Evolutionary conservation across 2,888 invertebrate species (phyloP).

Genomic region (Tigriopus californicus): DNA sequence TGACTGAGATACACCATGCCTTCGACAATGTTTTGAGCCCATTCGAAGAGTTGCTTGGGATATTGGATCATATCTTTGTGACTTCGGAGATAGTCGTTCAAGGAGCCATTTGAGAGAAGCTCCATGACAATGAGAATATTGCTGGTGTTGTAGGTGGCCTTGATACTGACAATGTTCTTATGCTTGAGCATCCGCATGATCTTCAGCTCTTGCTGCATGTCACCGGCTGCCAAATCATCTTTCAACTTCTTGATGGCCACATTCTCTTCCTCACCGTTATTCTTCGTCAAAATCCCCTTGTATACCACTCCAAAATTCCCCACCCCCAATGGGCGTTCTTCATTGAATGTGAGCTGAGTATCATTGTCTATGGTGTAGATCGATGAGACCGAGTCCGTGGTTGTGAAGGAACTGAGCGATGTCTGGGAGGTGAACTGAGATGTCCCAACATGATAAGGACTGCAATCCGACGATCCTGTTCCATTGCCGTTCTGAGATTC

Average conservation of each 20-base stretch:
- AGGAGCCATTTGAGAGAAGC: conserved; percentile 41
- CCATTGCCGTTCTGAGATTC: neutral
- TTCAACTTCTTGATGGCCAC: conserved; percentile 17
- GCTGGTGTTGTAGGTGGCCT: neutral
- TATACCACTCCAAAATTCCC: conserved; percentile 21
- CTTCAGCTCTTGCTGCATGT: neutral
- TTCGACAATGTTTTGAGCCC: conserved; percentile 60
- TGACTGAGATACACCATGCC: conserved; percentile 64
- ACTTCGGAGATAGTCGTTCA: conserved; percentile 33
- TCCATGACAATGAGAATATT: conserved; percentile 6
- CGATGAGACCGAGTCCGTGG: conserved; percentile 33
- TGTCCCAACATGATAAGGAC: conserved; percentile 17
- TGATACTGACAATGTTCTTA: conserved; percentile 14
- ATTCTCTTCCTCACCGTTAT: conserved; percentile 17
- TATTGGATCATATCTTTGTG: neutral
- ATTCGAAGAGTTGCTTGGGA: conserved; percentile 43
- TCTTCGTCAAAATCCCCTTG: conserved; percentile 17
- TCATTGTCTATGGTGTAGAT: conserved; percentile 39
- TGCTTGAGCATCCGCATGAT: conserved; percentile 1
- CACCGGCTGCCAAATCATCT: neutral
- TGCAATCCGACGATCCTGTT: neutral
- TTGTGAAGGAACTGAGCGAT: conserved; percentile 28
- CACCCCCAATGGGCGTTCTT: conserved; percentile 15
- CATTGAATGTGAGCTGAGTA: conserved; percentile 26
- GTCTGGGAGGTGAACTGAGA: conserved; percentile 27